Evolutionary conservation across 2,797 vertebrate species (phyloP).

Genomic region (Sebastiscus tertius): DNA sequence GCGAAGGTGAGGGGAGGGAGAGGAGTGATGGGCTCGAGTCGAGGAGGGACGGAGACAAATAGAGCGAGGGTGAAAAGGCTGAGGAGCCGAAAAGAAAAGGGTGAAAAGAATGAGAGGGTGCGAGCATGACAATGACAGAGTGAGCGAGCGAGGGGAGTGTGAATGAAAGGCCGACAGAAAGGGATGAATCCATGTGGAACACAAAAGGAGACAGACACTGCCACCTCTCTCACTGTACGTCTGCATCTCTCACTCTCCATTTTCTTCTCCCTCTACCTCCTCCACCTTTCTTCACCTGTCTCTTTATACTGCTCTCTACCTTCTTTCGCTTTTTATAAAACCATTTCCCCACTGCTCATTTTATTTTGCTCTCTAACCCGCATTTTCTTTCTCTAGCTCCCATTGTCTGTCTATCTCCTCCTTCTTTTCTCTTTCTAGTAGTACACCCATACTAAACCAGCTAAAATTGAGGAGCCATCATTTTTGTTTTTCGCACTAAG

Average conservation of each 20-base stretch:
- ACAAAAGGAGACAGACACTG: slow-evolving; percentile 58
- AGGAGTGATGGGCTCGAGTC: slow-evolving; percentile 18
- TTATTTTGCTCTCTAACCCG: not conserved
- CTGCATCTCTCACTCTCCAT: slow-evolving; percentile 3
- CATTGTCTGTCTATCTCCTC: not conserved
- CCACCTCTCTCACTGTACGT: slow-evolving; percentile 40
- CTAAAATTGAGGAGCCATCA: not conserved
- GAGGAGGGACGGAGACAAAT: slow-evolving; percentile 43
- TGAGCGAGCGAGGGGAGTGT: slow-evolving; percentile 42
- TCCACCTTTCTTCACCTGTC: not conserved
- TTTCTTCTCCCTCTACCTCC: not conserved
- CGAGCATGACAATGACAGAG: slow-evolving; percentile 54
- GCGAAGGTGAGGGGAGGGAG: slow-evolving; percentile 23
- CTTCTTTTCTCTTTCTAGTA: not conserved
- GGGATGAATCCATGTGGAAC: slow-evolving; percentile 66
- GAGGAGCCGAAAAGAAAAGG: slow-evolving; percentile 41
- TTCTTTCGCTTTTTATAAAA: not conserved
- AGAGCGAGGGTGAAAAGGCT: slow-evolving; percentile 51
- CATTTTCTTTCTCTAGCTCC: not conserved
- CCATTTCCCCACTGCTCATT: slow-evolving; percentile 6
- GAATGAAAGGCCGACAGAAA: slow-evolving; percentile 61
- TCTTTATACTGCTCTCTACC: slow-evolving; percentile 2
- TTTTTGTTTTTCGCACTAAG: not conserved
- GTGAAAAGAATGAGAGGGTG: slow-evolving; percentile 46
- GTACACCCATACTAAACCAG: no score